Evolutionary conservation across 2,797 vertebrate species (phyloP).

Genomic region (Danionella dracula): DNA sequence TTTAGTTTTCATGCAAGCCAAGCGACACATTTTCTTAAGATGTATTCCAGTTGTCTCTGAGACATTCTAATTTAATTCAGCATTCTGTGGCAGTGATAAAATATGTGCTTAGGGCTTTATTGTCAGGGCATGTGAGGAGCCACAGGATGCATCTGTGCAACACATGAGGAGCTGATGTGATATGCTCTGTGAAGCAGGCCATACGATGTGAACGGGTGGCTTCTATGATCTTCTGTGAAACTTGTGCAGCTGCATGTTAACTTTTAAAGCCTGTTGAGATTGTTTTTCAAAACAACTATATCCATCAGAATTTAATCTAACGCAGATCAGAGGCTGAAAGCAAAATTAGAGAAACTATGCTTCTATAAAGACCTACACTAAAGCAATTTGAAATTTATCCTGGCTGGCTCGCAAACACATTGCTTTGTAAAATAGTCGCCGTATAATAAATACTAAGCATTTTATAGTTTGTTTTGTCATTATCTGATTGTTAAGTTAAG

Average conservation of each 20-base stretch:
- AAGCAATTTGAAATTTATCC: too few species aligned
- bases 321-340: conserved; percentile 39
- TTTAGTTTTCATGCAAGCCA: too few species aligned
- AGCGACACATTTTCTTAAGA: conserved; percentile 29
- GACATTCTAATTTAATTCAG: conserved; percentile 33
- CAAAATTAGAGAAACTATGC: too few species aligned
- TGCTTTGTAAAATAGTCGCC: too few species aligned
- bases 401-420: too few species aligned
- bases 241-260: conserved; percentile 42
- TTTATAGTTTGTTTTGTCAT: too few species aligned
- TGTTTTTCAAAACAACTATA: conserved; percentile 63
- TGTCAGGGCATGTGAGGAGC: conserved; percentile 38
- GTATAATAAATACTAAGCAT: too few species aligned
- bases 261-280: conserved; percentile 49
- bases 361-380: too few species aligned
- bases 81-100: conserved; percentile 37
- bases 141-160: conserved; percentile 56
- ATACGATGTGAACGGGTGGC: conserved; percentile 53
- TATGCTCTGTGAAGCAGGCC: conserved; percentile 26
- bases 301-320: conserved; percentile 60
- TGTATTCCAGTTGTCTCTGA: conserved; percentile 20
- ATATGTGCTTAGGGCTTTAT: conserved; percentile 35
- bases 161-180: conserved; percentile 51
- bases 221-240: conserved; percentile 39
- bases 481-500: too few species aligned